Percentiles rank a stretch among this genome's conserved stretches.
Conservation (phyloP, 2,797 vertebrate genomes). For the Rhabdomys pumilio region DNA sequence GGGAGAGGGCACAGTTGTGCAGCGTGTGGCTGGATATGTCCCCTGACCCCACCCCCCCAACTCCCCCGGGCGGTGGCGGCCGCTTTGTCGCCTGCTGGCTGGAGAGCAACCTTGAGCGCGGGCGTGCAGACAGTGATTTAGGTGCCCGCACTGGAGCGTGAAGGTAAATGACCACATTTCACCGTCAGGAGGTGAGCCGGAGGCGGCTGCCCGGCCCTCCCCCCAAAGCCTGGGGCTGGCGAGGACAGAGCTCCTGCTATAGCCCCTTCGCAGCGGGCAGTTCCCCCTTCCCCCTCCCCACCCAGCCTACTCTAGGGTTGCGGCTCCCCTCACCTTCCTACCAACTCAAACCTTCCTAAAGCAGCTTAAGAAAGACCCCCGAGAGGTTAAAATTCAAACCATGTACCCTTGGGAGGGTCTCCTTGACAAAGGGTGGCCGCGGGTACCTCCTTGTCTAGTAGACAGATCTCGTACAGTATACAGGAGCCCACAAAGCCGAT, state of each 20-base stretch:
- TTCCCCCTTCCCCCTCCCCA: no score
- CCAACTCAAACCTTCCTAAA: not conserved
- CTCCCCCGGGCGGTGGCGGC: not conserved
- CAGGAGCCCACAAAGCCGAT: not conserved
- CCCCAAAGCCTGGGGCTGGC: slow-evolving; percentile 51
- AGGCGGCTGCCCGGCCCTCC: slow-evolving; percentile 69
- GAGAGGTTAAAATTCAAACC: not conserved
- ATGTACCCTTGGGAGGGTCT: rapidly evolving
- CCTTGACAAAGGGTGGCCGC: not conserved
- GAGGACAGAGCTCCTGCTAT: not conserved
- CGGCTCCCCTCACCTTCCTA: not conserved
- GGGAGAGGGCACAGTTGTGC: not conserved
- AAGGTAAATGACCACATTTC: slow-evolving; percentile 99
- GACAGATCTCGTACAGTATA: not conserved
- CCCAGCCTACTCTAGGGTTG: not conserved
- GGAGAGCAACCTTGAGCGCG: slow-evolving; percentile 94
- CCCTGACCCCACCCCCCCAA: no score
- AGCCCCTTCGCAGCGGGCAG: not conserved
- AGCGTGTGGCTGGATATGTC: not conserved
- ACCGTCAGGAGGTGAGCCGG: slow-evolving; percentile 91
- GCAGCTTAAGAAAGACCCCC: not conserved
- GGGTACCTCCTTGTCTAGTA: not conserved
- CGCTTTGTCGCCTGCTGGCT: slow-evolving; percentile 74
- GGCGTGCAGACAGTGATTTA: slow-evolving; percentile 97
- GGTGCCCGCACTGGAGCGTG: slow-evolving; percentile 94